Evolutionary conservation across 2,797 vertebrate species (phyloP), one percentile per base, ranked within the genome.

Genomic region (Spea hammondii): DNA sequence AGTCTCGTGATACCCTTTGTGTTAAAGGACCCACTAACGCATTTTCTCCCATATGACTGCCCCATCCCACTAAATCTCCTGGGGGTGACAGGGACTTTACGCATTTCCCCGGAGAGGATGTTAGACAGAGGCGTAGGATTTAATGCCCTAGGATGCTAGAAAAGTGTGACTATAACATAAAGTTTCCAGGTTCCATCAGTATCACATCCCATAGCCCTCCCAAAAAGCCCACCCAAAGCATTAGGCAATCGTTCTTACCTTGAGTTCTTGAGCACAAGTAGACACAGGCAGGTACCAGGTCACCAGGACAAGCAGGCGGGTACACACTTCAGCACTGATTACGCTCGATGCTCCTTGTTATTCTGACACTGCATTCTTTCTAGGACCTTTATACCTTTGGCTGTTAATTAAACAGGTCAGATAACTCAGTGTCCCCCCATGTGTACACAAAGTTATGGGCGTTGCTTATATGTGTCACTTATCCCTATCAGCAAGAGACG

Each of bases 371-470:
- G 79, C 70, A 76, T 57, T 68, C 49, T 64, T 48, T 10, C 65
- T 14, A 8, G 66, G 79, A 82, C 79, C 65, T 82, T 82, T 82
- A 82, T 82, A 82, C 79, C 74, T 54, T 67, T 82, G 79, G 74
- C 79, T 82, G 79, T 73, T 82, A 82, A 77, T 82, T 82, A 82
- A 82, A 47, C 79, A 54, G 65, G 14, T 57, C 74, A 69, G 74
- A 82, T 82, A 79, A 74, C 72, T 68, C 65, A 45, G 49, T 79
- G 72, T 74, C 4, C 55, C 72, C 72, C 55, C 46, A 8, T 82
- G 74, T 77, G 75, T 82, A 74, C 79, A 73, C 54, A 77, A 69
- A 32, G 74, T 14, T 44, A 62, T 47, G 55, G 79, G 79, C 44
- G 70, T 73, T 48, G 44, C 70, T 48, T 66, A 10, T 44, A 5